phyloP scores from a whole-genome alignment of 2,888 invertebrate species.

The Nomada goodeniana region DNA sequence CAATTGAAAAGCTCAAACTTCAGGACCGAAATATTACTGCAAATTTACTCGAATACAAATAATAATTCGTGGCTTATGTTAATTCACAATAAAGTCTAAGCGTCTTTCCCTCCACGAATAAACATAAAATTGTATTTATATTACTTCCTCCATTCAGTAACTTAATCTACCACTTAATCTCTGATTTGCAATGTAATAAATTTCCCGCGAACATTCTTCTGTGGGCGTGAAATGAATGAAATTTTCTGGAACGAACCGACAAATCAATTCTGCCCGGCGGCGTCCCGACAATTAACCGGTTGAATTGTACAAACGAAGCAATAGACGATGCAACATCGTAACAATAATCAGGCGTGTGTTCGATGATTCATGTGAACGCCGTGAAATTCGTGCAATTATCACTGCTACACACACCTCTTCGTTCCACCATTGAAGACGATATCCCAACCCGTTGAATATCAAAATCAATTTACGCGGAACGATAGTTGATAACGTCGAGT shows the following conservation, averaged over 20 bases:
- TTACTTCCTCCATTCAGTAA: too few relatives aligned
- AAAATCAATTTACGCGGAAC: slow-evolving; percentile 55
- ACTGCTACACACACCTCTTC: not conserved
- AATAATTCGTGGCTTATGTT: too few relatives aligned
- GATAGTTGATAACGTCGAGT: slow-evolving; percentile 49
- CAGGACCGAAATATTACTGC: too few relatives aligned
- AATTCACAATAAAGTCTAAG: too few relatives aligned
- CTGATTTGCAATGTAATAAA: too few relatives aligned
- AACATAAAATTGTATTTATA: too few relatives aligned
- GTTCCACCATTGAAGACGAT: slow-evolving; percentile 43
- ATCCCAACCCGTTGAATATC: slow-evolving; percentile 33
- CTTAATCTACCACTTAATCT: too few relatives aligned
- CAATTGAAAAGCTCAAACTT: too few relatives aligned
- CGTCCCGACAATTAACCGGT: not conserved
- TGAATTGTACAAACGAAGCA: not conserved
- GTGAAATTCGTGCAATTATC: slow-evolving; percentile 29
- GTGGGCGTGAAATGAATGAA: not conserved
- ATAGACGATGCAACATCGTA: not conserved
- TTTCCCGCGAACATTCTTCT: not conserved
- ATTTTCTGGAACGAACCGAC: not conserved
- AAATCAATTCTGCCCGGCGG: not conserved
- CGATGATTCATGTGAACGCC: slow-evolving; percentile 9
- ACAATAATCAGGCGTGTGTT: slow-evolving; percentile 23
- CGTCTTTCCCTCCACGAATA: too few relatives aligned
- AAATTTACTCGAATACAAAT: not conserved